phyloP scores from a whole-genome alignment of 2,888 invertebrate species.

The Erynnis tages region DNA sequence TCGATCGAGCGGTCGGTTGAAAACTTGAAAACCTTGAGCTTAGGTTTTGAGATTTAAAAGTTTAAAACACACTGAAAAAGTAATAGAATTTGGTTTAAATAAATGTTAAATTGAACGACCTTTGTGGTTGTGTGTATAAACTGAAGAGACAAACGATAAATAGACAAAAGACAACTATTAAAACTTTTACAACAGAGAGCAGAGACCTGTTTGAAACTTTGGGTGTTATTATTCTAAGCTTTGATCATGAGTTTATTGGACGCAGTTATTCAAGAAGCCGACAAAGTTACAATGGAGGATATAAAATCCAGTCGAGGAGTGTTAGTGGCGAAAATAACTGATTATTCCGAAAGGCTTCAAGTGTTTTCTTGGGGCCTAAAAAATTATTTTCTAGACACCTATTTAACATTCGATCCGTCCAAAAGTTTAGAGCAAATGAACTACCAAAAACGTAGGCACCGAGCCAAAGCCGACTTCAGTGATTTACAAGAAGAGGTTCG shows the following conservation, averaged over 20 bases:
- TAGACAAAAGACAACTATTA: too few relatives aligned
- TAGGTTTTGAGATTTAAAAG: too few relatives aligned
- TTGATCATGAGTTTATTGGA: slow-evolving; percentile 62
- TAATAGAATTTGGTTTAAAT: too few relatives aligned
- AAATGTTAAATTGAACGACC: too few relatives aligned
- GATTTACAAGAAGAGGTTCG: slow-evolving; percentile 45
- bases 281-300: slow-evolving; percentile 56
- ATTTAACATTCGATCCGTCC: slow-evolving; percentile 58
- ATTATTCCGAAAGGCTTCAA: slow-evolving; percentile 61
- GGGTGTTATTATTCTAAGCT: too few relatives aligned
- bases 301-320: slow-evolving; percentile 57
- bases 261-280: slow-evolving; percentile 62
- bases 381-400: slow-evolving; percentile 64
- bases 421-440: slow-evolving; percentile 71
- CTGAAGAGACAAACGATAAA: too few relatives aligned
- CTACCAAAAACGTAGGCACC: slow-evolving; percentile 60
- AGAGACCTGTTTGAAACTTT: too few relatives aligned
- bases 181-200: background rate
- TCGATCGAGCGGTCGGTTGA: too few relatives aligned
- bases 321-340: slow-evolving; percentile 54
- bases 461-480: slow-evolving; percentile 52
- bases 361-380: slow-evolving; percentile 67
- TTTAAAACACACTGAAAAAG: too few relatives aligned
- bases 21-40: too few relatives aligned
- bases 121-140: too few relatives aligned